phyloP scores from a whole-genome alignment of 2,888 invertebrate genomes.

The Cheilosia urbana region DNA sequence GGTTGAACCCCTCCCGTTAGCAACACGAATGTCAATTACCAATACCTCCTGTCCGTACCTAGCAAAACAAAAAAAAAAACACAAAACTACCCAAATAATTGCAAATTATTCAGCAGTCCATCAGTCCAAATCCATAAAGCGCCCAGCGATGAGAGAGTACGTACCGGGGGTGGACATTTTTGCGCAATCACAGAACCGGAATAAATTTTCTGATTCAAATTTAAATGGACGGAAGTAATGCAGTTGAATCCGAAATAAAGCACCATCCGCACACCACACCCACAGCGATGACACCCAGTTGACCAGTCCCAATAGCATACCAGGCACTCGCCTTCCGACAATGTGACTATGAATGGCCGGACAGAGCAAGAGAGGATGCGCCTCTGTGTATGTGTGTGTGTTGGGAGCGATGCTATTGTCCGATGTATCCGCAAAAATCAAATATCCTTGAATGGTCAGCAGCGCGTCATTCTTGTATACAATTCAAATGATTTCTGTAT shows the following conservation, averaged over 20 bases:
- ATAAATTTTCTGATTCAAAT: conserved; percentile 74
- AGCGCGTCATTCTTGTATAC: conserved; percentile 63
- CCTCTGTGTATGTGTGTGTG: not conserved
- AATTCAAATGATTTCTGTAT: conserved; percentile 74
- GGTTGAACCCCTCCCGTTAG: no score
- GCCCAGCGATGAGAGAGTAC: conserved; percentile 3
- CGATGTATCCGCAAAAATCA: conserved; percentile 70
- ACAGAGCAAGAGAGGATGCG: conserved; percentile 11
- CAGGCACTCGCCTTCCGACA: conserved; percentile 24
- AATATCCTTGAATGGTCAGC: conserved; percentile 70
- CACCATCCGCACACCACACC: conserved; percentile 50
- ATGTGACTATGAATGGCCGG: conserved; percentile 37
- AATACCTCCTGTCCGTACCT: conserved; percentile 37
- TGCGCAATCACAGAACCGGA: conserved; percentile 72
- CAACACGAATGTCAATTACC: conserved; percentile 24
- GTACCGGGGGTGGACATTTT: conserved; percentile 50
- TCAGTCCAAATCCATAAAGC: not conserved
- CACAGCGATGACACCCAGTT: conserved; percentile 13
- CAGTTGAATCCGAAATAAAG: conserved; percentile 69
- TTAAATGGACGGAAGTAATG: conserved; percentile 75
- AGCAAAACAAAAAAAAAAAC: conserved; percentile 19
- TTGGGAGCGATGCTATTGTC: conserved; percentile 45
- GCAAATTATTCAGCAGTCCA: conserved; percentile 62
- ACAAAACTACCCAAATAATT: conserved; percentile 47
- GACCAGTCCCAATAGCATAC: not conserved